Evolutionary conservation across 2,113 vertebrate genomes (phyloP), one percentile per base, ranked within the genome.

Genomic region (Micronycteris hirsuta): DNA sequence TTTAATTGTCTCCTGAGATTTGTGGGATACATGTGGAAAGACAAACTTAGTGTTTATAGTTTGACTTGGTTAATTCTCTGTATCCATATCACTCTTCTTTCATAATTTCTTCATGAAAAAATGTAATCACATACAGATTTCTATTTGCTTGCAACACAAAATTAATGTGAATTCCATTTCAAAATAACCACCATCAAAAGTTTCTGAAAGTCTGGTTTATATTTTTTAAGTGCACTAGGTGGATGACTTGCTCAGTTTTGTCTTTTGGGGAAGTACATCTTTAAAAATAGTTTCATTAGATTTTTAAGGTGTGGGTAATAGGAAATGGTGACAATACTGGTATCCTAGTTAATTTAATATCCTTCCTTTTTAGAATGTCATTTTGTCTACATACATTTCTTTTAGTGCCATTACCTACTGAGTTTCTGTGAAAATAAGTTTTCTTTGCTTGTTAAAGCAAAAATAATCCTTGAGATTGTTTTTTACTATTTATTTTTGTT

Each of bases 81-180:
- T 92, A 87, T 96, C 73, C 49, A 36, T 92, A 83, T 85, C 38
- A 36, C 78, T 95, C 73, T 89, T 80, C 76, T 94, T 86, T 95
- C n/a, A 73, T 82, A 85, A 96, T 96, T 97, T 89, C 81, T 92
- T 94, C 54, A 78, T 87, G 47, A 96, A 84, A 65, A 96, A 96
- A 63, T 93, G 47, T 95, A 92, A 90, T 91, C 85, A 89, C 49
- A 74, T 86, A 94, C 87, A 93, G 87, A 90, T 96, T 94, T 96
- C 67, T 97, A 1, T 93, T 96, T 15, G 28, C 56, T 95, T 71
- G n/a, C 43, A 90, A 96, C 43, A 81, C 61, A 92, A 36, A 96
- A 88, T 96, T 96, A 96, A 91, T 94, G 85, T 85, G 86, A 97
- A 93, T 92, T 94, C 94, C 87, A 73, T 95, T 97, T 97, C 41